Percentiles rank a stretch among this genome's conserved stretches.
Conservation (phyloP, 53 echinoderm and acorn worm species). For the Echinometra lucunter region DNA sequence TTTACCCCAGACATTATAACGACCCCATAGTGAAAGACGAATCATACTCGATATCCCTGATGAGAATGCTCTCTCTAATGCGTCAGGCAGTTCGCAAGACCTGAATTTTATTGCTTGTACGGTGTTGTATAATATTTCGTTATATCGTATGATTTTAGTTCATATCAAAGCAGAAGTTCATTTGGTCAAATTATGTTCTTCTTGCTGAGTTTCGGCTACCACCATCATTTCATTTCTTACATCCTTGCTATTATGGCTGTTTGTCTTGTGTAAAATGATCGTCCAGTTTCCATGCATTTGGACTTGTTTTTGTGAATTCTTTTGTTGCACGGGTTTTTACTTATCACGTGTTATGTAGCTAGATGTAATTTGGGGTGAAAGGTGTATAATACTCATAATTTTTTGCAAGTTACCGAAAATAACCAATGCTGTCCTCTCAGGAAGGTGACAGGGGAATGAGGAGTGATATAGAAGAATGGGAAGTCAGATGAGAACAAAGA, state of each 20-base stretch:
- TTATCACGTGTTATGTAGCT: neutral
- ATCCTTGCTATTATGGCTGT: neutral
- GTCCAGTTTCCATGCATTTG: too few species aligned
- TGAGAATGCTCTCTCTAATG: neutral
- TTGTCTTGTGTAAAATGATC: neutral
- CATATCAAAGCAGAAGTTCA: too few species aligned
- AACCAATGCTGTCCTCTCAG: neutral
- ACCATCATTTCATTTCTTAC: neutral
- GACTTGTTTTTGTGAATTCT: too few species aligned
- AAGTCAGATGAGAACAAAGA: conserved; percentile 38
- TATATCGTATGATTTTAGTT: neutral
- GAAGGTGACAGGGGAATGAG: neutral
- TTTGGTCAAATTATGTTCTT: neutral
- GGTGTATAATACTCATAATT: neutral
- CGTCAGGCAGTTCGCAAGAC: neutral
- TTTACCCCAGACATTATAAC: neutral
- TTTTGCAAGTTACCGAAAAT: neutral
- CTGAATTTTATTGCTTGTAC: neutral
- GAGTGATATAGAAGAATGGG: neutral
- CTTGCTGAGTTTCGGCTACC: neutral
- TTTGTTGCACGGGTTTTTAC: neutral
- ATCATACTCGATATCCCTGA: conserved; percentile 6
- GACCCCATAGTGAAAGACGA: conserved; percentile 15
- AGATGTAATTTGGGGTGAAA: neutral
- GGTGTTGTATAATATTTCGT: too few species aligned